phyloP scores from a whole-genome alignment of 2,797 vertebrate genomes.

The Notolabrus celidotus region DNA sequence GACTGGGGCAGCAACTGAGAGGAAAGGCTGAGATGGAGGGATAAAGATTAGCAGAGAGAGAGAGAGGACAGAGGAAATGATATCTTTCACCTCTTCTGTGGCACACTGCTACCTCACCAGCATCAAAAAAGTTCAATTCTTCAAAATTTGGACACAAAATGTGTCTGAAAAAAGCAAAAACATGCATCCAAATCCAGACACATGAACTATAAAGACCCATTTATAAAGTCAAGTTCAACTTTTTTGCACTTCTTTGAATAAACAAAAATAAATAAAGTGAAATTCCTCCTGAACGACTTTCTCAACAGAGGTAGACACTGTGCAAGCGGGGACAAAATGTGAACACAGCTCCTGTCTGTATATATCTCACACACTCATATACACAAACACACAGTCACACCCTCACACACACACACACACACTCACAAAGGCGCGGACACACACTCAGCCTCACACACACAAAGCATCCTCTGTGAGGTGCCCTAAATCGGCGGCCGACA shows the following conservation, averaged over 20 bases:
- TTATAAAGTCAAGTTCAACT: too few species aligned
- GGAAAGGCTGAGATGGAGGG: conserved; percentile 48
- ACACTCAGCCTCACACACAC: conserved; percentile 69
- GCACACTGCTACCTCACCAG: neutral
- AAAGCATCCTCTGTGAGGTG: conserved; percentile 85
- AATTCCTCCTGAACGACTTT: conserved; percentile 24
- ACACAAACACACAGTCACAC: neutral
- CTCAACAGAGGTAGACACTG: conserved; percentile 25
- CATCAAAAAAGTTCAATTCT: too few species aligned
- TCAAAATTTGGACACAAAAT: neutral
- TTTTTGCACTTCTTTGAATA: too few species aligned
- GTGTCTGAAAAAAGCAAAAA: neutral
- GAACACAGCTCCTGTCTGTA: conserved; percentile 59
- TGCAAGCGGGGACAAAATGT: conserved; percentile 49
- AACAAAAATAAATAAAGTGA: neutral
- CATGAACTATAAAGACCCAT: too few species aligned
- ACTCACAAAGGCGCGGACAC: conserved; percentile 40
- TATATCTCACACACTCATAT: conserved; percentile 38
- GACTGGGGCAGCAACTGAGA: conserved; percentile 58
- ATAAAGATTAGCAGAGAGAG: conserved; percentile 36
- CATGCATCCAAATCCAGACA: neutral
- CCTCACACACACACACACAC: conserved; percentile 22
- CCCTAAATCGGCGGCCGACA: conserved; percentile 76
- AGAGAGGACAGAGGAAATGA: conserved; percentile 35
- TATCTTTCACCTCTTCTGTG: conserved; percentile 19